These are phyloP conservation scores for Chelonia mydas DNA, from an alignment of 2,797 vertebrate genomes.

Conservation along the genomic window DNA sequence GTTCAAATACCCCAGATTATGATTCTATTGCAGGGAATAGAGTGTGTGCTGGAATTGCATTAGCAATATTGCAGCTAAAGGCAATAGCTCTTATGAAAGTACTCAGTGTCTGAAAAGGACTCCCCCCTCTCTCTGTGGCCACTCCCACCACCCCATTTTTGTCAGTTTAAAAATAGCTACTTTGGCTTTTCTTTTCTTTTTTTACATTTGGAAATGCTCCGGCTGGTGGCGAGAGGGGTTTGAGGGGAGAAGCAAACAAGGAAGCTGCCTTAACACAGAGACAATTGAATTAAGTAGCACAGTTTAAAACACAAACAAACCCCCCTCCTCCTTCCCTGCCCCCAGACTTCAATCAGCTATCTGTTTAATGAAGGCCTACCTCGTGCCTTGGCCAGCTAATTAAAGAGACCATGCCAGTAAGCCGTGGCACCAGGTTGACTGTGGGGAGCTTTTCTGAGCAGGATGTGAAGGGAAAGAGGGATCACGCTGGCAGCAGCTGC, in stretches of 20 bases:
- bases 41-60: neutral
- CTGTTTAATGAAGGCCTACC: slow-evolving; percentile 51
- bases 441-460: slow-evolving; percentile 76
- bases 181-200: neutral
- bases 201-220: neutral
- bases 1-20: fast-evolving
- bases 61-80: neutral
- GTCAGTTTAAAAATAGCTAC: neutral
- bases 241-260: fast-evolving
- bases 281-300: neutral
- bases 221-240: neutral
- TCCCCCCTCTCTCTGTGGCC: neutral
- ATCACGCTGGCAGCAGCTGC: slow-evolving; percentile 79
- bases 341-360: neutral
- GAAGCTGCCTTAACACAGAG: fast-evolving
- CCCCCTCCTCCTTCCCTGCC: fast-evolving
- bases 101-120: neutral
- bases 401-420: slow-evolving; percentile 71
- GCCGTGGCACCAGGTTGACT: slow-evolving; percentile 68
- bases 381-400: slow-evolving; percentile 55
- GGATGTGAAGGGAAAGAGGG: slow-evolving; percentile 72
- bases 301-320: fast-evolving
- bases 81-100: fast-evolving
- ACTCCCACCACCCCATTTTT: neutral
- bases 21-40: neutral